Evolutionary conservation across 2,113 vertebrate species (phyloP).

Genomic region (Oncorhynchus masou): DNA sequence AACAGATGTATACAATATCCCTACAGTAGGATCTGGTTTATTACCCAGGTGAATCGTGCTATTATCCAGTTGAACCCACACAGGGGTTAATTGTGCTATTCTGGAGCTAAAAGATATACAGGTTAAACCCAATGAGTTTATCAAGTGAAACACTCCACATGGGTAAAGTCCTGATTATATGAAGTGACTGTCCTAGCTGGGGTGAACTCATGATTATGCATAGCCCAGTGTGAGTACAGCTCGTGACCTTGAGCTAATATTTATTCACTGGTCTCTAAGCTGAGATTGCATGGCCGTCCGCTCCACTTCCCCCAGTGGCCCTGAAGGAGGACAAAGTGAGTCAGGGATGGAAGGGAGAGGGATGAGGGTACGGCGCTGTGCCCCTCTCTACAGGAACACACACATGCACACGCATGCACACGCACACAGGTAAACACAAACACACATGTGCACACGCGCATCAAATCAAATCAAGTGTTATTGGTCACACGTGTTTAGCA

Average conservation of each 20-base stretch:
- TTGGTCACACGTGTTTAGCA: too few species aligned
- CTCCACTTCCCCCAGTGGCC: slow-evolving; percentile 53
- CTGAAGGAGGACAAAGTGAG: slow-evolving; percentile 42
- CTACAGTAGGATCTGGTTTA: background rate
- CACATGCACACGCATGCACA: slow-evolving; percentile 3
- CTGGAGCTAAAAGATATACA: background rate
- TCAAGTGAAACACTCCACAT: background rate
- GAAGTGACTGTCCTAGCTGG: slow-evolving; percentile 36
- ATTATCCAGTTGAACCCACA: background rate
- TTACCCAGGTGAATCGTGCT: background rate
- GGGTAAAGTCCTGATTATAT: slow-evolving; percentile 14
- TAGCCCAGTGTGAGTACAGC: slow-evolving; percentile 44
- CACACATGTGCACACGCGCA: background rate
- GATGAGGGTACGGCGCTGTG: background rate
- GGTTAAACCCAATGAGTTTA: background rate
- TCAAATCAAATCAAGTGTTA: background rate
- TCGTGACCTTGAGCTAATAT: slow-evolving; percentile 70
- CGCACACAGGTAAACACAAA: background rate
- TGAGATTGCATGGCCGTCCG: slow-evolving; percentile 29
- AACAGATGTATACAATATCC: too few species aligned
- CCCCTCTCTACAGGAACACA: background rate
- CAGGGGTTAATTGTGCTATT: background rate
- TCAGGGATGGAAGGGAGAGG: slow-evolving; percentile 46
- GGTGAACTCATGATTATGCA: slow-evolving; percentile 62
- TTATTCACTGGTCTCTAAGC: slow-evolving; percentile 49